Evolutionary conservation across 2,888 invertebrate genomes (phyloP).

Genomic region (Cataglyphis cursor): DNA sequence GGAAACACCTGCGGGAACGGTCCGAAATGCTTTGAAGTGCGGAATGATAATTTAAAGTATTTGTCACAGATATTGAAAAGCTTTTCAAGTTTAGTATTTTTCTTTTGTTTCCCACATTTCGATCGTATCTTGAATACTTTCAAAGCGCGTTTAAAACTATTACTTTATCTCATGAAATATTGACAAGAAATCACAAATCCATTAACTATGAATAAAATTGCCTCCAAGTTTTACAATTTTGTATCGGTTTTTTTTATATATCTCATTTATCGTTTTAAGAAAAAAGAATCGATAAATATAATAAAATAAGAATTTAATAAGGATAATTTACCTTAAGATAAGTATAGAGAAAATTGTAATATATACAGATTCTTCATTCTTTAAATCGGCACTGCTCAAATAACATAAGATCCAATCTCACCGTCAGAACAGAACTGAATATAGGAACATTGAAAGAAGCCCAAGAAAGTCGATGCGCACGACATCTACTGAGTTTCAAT

Average conservation of each 20-base stretch:
- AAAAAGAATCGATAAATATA: background rate
- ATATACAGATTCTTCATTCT: background rate
- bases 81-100: background rate
- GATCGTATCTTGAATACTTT: background rate
- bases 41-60: background rate
- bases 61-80: background rate
- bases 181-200: background rate
- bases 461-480: background rate
- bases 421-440: too few species aligned
- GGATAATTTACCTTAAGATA: slow-evolving; percentile 8
- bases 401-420: too few species aligned
- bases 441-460: too few species aligned
- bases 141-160: slow-evolving; percentile 14
- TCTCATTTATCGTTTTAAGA: slow-evolving; percentile 5
- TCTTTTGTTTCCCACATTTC: background rate
- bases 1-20: background rate
- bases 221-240: background rate
- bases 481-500: background rate
- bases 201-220: slow-evolving; percentile 14
- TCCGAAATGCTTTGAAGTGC: background rate
- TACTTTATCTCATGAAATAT: background rate
- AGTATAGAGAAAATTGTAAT: background rate
- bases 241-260: background rate
- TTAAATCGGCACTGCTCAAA: background rate
- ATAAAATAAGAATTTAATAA: slow-evolving; percentile 29